Conservation (phyloP, 2,797 vertebrate genomes). For the Falco biarmicus region DNA sequence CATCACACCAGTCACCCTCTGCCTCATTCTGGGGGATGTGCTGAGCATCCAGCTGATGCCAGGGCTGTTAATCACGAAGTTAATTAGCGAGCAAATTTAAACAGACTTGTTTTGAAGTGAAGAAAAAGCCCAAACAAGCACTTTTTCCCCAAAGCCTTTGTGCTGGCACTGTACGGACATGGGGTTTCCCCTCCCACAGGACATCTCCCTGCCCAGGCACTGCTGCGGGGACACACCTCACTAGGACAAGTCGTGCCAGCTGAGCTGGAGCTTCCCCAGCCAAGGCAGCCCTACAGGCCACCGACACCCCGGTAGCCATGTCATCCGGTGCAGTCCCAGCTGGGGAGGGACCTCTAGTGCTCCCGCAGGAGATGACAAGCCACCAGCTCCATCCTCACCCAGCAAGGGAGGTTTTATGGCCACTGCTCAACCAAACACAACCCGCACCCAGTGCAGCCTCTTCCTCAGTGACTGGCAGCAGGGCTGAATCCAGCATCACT, state of each 20-base stretch:
- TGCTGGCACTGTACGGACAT: fast-evolving
- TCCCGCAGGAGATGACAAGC: background rate
- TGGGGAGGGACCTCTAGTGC: background rate
- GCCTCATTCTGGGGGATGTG: fast-evolving
- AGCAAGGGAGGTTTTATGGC: background rate
- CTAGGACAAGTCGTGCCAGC: background rate
- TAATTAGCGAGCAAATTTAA: background rate
- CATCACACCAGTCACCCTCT: fast-evolving
- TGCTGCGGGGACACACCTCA: fast-evolving
- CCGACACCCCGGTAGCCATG: fast-evolving
- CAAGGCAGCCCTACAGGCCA: background rate
- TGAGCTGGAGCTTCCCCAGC: background rate
- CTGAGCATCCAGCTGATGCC: fast-evolving
- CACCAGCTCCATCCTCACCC: background rate
- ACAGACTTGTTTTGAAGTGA: background rate
- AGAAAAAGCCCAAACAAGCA: fast-evolving
- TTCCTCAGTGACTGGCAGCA: background rate
- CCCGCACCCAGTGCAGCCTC: fast-evolving
- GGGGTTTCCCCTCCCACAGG: fast-evolving
- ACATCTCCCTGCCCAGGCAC: background rate
- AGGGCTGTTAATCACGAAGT: background rate
- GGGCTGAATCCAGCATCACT: background rate
- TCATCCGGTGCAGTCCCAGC: fast-evolving
- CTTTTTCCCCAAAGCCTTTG: background rate
- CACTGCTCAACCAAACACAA: background rate